Evolutionary conservation across 2,888 invertebrate species (phyloP).

Genomic region (Lordiphosa fenestrarum): DNA sequence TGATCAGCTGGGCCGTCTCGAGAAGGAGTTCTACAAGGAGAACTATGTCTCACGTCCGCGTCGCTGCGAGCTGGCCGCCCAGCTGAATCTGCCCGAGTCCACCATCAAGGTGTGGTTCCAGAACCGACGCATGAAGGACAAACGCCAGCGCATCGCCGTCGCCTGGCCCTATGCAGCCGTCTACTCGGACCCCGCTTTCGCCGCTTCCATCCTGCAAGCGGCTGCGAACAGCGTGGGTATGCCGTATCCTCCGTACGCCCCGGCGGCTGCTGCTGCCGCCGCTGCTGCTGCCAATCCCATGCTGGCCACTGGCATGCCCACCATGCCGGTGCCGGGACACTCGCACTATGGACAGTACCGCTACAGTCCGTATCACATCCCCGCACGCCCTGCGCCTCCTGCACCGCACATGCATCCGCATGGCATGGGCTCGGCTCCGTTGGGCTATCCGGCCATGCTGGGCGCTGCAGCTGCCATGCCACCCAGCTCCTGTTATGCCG

Average conservation of each 20-base stretch:
- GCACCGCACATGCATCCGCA: constrained; percentile 79
- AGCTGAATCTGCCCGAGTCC: constrained; percentile 95
- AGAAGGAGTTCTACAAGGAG: constrained; percentile 98
- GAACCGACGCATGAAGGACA: constrained; percentile 86
- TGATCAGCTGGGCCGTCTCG: constrained; percentile 94
- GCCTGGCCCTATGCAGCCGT: constrained; percentile 98
- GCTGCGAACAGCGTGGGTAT: constrained; percentile 88
- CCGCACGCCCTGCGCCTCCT: constrained; percentile 78
- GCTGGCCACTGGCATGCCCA: constrained; percentile 81
- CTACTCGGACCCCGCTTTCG: constrained; percentile 95
- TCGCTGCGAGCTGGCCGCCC: constrained; percentile 95
- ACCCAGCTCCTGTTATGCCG: constrained; percentile 51
- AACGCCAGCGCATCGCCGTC: constrained; percentile 95
- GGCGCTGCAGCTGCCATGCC: constrained; percentile 67
- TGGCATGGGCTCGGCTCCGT: constrained; percentile 59
- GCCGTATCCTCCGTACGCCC: constrained; percentile 83
- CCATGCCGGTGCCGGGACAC: constrained; percentile 80
- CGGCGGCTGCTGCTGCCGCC: constrained; percentile 46
- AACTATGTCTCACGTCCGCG: constrained; percentile 98
- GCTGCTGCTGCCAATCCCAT: constrained; percentile 78
- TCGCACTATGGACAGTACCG: constrained; percentile 79
- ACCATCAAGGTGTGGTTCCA: constrained; percentile 99
- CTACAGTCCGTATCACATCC: constrained; percentile 82
- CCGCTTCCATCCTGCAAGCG: constrained; percentile 94
- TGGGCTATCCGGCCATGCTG: constrained; percentile 62